Percentiles rank a stretch among this genome's conserved stretches.
These are phyloP conservation scores for Drosophila kanapiae DNA, from an alignment of 1,140 invertebrate species.

Conservation along the genomic window DNA sequence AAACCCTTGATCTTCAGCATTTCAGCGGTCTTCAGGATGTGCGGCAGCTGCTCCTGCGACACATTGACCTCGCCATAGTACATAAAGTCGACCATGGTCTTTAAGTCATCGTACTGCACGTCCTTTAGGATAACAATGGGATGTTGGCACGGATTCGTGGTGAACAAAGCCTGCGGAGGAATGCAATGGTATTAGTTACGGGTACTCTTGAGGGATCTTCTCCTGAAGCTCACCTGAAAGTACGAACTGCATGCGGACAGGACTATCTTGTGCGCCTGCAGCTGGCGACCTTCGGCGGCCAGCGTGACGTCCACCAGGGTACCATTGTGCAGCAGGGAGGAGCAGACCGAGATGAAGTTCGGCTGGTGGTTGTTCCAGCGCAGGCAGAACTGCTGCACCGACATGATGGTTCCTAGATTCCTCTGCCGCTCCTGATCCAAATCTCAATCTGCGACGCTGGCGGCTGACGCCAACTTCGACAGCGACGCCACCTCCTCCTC, in stretches of 20 bases:
- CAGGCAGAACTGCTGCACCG: slow-evolving; percentile 94
- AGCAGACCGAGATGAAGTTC: slow-evolving; percentile 95
- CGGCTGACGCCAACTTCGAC: slow-evolving; percentile 32
- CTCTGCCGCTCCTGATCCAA: slow-evolving; percentile 37
- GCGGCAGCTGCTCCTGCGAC: slow-evolving; percentile 93
- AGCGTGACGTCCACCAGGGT: slow-evolving; percentile 95
- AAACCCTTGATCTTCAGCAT: slow-evolving; percentile 94
- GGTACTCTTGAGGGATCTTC: not conserved
- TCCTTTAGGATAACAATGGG: slow-evolving; percentile 96
- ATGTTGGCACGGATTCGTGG: slow-evolving; percentile 94
- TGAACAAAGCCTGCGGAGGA: slow-evolving; percentile 89
- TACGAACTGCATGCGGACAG: slow-evolving; percentile 94
- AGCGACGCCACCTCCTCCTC: slow-evolving; percentile 19
- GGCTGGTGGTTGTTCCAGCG: slow-evolving; percentile 96
- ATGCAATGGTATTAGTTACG: slow-evolving; percentile 44
- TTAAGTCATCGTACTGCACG: slow-evolving; percentile 93
- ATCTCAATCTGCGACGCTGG: slow-evolving; percentile 32
- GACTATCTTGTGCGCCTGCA: slow-evolving; percentile 94
- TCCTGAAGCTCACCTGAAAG: slow-evolving; percentile 89
- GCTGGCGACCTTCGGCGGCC: slow-evolving; percentile 92
- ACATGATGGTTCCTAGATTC: slow-evolving; percentile 86
- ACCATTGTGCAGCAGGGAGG: slow-evolving; percentile 91
- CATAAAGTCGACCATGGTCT: slow-evolving; percentile 96
- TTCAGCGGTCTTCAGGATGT: slow-evolving; percentile 94
- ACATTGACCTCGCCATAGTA: slow-evolving; percentile 97